These are phyloP conservation scores for Drosophila punjabiensis DNA, from an alignment of 1,140 invertebrate species.

Conservation along the genomic window DNA sequence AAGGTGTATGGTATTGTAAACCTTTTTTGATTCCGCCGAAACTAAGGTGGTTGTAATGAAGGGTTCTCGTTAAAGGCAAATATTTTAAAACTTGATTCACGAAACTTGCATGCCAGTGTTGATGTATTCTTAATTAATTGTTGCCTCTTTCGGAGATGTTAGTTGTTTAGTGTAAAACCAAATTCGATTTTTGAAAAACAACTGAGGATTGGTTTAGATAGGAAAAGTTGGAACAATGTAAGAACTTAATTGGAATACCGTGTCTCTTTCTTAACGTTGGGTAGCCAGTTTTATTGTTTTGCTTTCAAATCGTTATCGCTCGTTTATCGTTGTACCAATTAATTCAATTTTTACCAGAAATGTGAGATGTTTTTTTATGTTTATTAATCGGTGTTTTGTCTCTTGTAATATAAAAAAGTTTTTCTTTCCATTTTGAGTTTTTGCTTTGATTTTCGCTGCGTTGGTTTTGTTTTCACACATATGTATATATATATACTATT, in stretches of 20 bases:
- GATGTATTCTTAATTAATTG: conserved; percentile 28
- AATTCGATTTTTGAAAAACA: conserved; percentile 34
- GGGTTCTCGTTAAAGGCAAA: conserved; percentile 56
- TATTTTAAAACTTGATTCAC: conserved; percentile 69
- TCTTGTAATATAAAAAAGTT: conserved; percentile 82
- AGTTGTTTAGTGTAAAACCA: conserved; percentile 58
- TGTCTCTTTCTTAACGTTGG: conserved; percentile 35
- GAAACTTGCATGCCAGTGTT: conserved; percentile 71
- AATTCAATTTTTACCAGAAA: conserved; percentile 65
- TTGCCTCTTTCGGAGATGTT: conserved; percentile 46
- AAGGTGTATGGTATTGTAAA: conserved; percentile 12
- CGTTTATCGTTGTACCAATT: conserved; percentile 47
- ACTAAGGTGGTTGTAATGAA: conserved; percentile 26
- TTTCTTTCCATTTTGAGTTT: conserved; percentile 36
- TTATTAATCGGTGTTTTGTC: conserved; percentile 46
- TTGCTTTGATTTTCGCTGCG: conserved; percentile 49
- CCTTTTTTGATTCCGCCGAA: conserved; percentile 50
- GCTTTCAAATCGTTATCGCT: conserved; percentile 45
- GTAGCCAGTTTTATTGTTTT: conserved; percentile 79
- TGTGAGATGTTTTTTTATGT: conserved; percentile 67
- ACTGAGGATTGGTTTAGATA: conserved; percentile 67
- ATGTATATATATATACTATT: conserved; percentile 57
- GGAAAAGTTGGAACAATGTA: conserved; percentile 24
- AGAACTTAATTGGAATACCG: conserved; percentile 28
- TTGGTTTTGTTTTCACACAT: conserved; percentile 30